phyloP scores from a whole-genome alignment of 2,113 vertebrate species.

The Oryzias javanicus region DNA sequence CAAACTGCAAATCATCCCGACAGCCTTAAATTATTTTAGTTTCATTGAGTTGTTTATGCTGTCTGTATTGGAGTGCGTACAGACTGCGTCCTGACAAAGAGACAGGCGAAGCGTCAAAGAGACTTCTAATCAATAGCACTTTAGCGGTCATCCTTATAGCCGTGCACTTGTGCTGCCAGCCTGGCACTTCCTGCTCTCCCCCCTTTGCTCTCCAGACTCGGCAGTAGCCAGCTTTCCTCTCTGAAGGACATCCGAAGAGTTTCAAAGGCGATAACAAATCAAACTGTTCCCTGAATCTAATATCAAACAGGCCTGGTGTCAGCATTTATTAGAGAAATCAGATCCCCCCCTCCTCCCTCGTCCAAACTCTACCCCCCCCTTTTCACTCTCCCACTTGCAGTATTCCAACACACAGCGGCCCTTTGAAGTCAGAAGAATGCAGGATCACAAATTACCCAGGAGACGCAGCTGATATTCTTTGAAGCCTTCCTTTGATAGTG shows the following conservation, averaged over 20 bases:
- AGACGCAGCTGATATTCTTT: constrained; percentile 92
- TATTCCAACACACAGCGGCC: constrained; percentile 80
- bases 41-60: constrained; percentile 11
- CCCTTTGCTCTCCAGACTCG: constrained; percentile 36
- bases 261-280: constrained; percentile 97
- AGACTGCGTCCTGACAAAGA: constrained; percentile 27
- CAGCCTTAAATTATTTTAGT: constrained; percentile 10
- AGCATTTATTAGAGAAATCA: constrained; percentile 98
- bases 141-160: constrained; percentile 53
- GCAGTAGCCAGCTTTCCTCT: constrained; percentile 72
- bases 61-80: constrained; percentile 13
- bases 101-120: constrained; percentile 43
- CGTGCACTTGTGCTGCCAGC: constrained; percentile 34
- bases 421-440: constrained; percentile 98
- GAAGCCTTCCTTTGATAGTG: constrained; percentile 96
- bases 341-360: constrained; percentile 73
- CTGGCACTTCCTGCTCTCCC: constrained; percentile 58
- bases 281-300: constrained; percentile 94
- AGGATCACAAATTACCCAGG: constrained; percentile 95
- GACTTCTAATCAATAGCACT: constrained; percentile 50
- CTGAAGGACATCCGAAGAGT: constrained; percentile 92
- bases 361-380: constrained; percentile 39
- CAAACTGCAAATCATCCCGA: not conserved
- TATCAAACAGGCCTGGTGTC: constrained; percentile 97
- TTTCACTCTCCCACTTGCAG: constrained; percentile 70